Percentiles rank a stretch among this genome's conserved stretches.
Conservation (phyloP, 2,797 vertebrate genomes). For the Scolopax bukidnonensis region DNA sequence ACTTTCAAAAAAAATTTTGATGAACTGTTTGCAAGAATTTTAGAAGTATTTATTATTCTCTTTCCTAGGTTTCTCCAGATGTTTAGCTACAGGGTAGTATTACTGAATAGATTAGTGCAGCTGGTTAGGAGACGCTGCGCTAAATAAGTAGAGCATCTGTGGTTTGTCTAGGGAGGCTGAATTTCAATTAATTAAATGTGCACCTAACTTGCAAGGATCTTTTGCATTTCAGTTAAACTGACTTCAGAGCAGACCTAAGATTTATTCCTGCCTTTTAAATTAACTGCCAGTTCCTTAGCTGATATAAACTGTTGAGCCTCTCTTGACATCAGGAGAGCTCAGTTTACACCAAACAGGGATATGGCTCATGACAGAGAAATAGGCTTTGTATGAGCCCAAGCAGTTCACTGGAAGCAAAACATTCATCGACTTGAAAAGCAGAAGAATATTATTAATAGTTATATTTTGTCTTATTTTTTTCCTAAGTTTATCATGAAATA, state of each 20-base stretch:
- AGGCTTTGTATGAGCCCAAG: neutral
- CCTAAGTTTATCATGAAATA: neutral
- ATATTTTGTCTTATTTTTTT: neutral
- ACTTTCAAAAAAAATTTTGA: neutral
- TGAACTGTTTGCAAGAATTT: neutral
- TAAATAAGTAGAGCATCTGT: constrained; percentile 75
- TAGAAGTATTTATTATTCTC: constrained; percentile 69
- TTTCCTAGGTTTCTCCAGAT: constrained; percentile 77
- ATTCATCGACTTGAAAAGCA: neutral
- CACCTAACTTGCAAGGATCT: constrained; percentile 69
- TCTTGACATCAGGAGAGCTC: neutral
- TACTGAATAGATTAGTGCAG: constrained; percentile 76
- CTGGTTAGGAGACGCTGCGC: constrained; percentile 75
- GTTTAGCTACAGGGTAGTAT: constrained; percentile 82
- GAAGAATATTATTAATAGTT: neutral
- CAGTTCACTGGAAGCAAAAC: neutral
- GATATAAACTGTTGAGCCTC: neutral
- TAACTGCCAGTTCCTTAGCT: neutral
- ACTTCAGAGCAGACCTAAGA: constrained; percentile 60
- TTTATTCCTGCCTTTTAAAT: constrained; percentile 58
- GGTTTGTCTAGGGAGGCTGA: constrained; percentile 76
- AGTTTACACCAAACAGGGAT: neutral
- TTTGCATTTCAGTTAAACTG: constrained; percentile 58
- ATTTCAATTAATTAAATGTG: constrained; percentile 74
- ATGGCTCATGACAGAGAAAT: neutral